phyloP scores from a whole-genome alignment of 2,113 vertebrate species.

The Bos javanicus region DNA sequence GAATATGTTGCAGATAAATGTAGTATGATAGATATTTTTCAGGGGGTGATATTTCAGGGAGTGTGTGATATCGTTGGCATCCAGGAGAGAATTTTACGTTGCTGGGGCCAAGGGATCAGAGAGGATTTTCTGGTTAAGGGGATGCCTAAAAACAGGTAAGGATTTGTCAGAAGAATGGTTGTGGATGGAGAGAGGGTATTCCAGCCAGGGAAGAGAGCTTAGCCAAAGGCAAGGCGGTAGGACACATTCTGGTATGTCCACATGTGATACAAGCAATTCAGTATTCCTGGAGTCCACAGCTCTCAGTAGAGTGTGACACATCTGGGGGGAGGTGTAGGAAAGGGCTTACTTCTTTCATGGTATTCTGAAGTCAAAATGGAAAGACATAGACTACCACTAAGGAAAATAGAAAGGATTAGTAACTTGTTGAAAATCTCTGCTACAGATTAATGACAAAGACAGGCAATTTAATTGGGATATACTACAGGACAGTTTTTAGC shows the following conservation, averaged over 20 bases:
- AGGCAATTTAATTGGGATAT: background rate
- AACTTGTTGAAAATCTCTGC: background rate
- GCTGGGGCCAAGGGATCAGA: background rate
- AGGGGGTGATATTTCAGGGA: background rate
- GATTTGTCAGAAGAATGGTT: background rate
- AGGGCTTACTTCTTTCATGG: background rate
- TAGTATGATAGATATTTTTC: background rate
- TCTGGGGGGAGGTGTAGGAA: background rate
- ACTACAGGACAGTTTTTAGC: background rate
- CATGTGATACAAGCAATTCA: background rate
- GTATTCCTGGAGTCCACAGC: background rate
- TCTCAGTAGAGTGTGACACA: accelerated
- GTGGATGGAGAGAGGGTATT: background rate
- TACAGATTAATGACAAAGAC: background rate
- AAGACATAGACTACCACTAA: background rate
- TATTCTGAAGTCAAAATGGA: slow-evolving; percentile 27
- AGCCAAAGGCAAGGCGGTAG: background rate
- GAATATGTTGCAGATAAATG: background rate
- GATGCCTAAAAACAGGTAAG: background rate
- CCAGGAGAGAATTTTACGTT: background rate
- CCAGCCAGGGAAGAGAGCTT: background rate
- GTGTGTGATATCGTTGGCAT: background rate
- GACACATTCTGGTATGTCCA: background rate
- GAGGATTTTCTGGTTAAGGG: background rate
- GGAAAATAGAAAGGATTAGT: background rate